These are phyloP conservation scores for Geopemphigus sp. DNA, from an alignment of 1,140 invertebrate species.

Conservation along the genomic window DNA sequence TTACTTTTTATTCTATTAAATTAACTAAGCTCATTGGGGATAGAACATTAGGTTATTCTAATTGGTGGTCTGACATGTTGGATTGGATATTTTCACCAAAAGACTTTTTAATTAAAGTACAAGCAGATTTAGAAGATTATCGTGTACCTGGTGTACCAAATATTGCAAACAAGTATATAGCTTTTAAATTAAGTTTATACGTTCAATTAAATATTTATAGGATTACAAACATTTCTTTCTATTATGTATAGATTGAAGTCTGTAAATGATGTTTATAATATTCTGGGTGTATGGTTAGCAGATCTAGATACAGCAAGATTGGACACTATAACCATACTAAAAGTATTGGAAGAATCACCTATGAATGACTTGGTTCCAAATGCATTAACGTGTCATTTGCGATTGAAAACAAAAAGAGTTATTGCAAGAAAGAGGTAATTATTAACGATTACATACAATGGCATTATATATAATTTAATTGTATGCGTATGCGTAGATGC, in stretches of 20 bases:
- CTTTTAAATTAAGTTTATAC: background rate
- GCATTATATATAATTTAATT: no score
- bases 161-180: conserved; percentile 22
- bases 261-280: conserved; percentile 56
- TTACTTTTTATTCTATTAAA: conserved; percentile 24
- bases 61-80: conserved; percentile 52
- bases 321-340: conserved; percentile 55
- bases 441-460: background rate
- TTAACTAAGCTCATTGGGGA: conserved; percentile 23
- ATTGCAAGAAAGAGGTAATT: conserved; percentile 14
- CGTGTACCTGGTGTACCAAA: conserved; percentile 37
- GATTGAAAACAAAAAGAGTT: conserved; percentile 55
- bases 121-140: conserved; percentile 38
- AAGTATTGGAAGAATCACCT: conserved; percentile 55
- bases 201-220: background rate
- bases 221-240: background rate
- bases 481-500: conserved; percentile 54
- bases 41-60: conserved; percentile 47
- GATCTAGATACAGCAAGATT: conserved; percentile 56
- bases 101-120: conserved; percentile 50
- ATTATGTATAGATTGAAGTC: conserved; percentile 53
- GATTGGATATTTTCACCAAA: conserved; percentile 44
- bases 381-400: conserved; percentile 68
- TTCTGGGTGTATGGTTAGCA: conserved; percentile 57
- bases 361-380: conserved; percentile 58